phyloP scores from a whole-genome alignment of 1,140 invertebrate species.

The Ips nitidus region DNA sequence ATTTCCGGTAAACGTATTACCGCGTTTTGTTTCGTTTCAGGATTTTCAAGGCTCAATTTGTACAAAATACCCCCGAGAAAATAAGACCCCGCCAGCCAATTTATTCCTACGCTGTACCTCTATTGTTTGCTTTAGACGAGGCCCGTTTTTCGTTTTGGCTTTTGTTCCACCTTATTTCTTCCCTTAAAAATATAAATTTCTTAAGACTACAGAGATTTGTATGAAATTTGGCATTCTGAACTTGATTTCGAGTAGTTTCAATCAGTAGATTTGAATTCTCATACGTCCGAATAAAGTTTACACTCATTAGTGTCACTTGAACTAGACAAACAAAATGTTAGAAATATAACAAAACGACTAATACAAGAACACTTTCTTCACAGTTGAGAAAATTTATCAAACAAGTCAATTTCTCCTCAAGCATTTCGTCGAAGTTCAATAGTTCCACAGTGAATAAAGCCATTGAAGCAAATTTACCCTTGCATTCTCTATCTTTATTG shows the following conservation, averaged over 20 bases:
- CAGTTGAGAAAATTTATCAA: background rate
- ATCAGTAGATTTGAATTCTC: no score
- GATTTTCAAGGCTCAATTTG: conserved; percentile 31
- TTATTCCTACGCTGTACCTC: conserved; percentile 29
- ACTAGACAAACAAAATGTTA: no score
- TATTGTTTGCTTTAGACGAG: conserved; percentile 30
- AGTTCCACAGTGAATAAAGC: conserved; percentile 8
- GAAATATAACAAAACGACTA: no score
- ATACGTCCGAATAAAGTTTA: no score
- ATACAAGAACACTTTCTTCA: no score
- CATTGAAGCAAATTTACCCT: conserved; percentile 14
- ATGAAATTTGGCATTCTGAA: no score
- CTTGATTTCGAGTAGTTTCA: no score
- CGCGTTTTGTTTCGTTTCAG: conserved; percentile 29
- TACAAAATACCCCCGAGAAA: conserved; percentile 31
- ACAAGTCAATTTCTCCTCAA: background rate
- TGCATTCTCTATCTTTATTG: conserved; percentile 12
- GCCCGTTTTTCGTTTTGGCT: conserved; percentile 17
- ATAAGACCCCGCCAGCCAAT: conserved; percentile 28
- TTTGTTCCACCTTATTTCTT: conserved; percentile 12
- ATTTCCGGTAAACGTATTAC: conserved; percentile 28
- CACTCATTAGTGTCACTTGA: no score
- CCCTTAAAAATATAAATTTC: background rate
- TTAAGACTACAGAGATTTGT: no score
- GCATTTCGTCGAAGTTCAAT: background rate